These are phyloP conservation scores for Drosophila paulistorum DNA, from an alignment of 1,140 invertebrate genomes.

Conservation along the genomic window DNA sequence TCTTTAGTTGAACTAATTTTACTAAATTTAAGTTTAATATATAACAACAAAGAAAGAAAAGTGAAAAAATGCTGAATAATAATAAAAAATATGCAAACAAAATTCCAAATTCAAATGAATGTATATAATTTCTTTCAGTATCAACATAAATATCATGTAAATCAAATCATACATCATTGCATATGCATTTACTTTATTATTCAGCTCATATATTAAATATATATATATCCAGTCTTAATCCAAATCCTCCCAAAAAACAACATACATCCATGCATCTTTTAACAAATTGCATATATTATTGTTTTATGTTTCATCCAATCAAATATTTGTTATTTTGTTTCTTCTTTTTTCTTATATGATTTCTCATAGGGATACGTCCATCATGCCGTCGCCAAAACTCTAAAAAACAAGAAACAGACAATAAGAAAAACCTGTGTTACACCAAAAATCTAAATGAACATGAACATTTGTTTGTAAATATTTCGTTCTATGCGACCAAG, in stretches of 20 bases:
- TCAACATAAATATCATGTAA: constrained; percentile 16
- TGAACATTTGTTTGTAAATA: constrained; percentile 66
- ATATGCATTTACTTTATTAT: constrained; percentile 19
- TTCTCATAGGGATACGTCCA: constrained; percentile 76
- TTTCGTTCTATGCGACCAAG: constrained; percentile 49
- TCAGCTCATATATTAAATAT: constrained; percentile 29
- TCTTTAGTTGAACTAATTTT: constrained; percentile 23
- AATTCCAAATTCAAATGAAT: constrained; percentile 65
- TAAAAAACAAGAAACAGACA: constrained; percentile 56
- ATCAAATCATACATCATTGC: constrained; percentile 20
- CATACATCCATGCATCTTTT: constrained; percentile 29
- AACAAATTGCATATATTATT: constrained; percentile 27
- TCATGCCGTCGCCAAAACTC: constrained; percentile 80
- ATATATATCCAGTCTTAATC: not conserved
- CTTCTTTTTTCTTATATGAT: constrained; percentile 71
- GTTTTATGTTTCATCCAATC: constrained; percentile 61
- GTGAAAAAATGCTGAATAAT: constrained; percentile 54
- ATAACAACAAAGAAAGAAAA: constrained; percentile 14
- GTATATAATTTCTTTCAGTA: constrained; percentile 28
- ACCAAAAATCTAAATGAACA: constrained; percentile 48
- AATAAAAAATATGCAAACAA: constrained; percentile 55
- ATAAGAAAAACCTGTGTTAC: constrained; percentile 59
- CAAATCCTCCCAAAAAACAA: constrained; percentile 24
- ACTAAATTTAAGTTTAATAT: constrained; percentile 43
- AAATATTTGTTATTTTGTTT: constrained; percentile 69